phyloP scores from a whole-genome alignment of 1,140 invertebrate species.

The Caligus rogercresseyi region DNA sequence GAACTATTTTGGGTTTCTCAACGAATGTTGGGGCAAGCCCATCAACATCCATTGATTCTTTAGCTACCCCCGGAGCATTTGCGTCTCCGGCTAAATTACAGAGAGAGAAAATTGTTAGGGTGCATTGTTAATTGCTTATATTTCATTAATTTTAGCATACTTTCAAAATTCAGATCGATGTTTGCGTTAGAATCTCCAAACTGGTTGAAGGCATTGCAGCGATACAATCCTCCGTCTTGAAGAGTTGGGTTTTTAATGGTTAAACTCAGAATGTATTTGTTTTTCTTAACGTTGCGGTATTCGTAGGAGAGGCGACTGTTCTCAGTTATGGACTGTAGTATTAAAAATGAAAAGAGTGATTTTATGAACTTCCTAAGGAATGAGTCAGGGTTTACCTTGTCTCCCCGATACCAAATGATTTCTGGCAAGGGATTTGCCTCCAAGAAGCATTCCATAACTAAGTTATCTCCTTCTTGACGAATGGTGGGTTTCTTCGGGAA shows the following conservation, averaged over 20 bases:
- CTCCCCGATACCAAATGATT: slow-evolving; percentile 64
- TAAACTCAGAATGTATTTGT: slow-evolving; percentile 70
- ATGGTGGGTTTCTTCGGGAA: slow-evolving; percentile 96
- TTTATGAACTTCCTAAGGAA: no score
- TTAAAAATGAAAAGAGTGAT: no score
- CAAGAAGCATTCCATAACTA: slow-evolving; percentile 87
- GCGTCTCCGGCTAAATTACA: background rate
- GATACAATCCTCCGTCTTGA: slow-evolving; percentile 90
- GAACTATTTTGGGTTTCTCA: slow-evolving; percentile 91
- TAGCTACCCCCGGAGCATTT: background rate
- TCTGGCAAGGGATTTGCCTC: slow-evolving; percentile 86
- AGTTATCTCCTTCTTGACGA: slow-evolving; percentile 73
- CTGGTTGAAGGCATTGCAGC: slow-evolving; percentile 95
- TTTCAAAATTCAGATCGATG: slow-evolving; percentile 97
- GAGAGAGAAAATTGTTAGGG: background rate
- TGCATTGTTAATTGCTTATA: background rate
- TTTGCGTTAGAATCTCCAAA: slow-evolving; percentile 98
- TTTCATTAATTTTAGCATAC: slow-evolving; percentile 39
- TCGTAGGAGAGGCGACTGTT: slow-evolving; percentile 66
- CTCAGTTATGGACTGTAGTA: slow-evolving; percentile 55
- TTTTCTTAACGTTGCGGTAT: slow-evolving; percentile 61
- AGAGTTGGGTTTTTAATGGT: slow-evolving; percentile 82
- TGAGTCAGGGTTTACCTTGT: slow-evolving; percentile 25
- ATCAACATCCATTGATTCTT: slow-evolving; percentile 35
- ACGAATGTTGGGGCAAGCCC: slow-evolving; percentile 83